Percentiles rank a stretch among this genome's conserved stretches.
Conservation (phyloP, 2,888 invertebrate genomes). For the Sinohyriopsis cumingii region DNA sequence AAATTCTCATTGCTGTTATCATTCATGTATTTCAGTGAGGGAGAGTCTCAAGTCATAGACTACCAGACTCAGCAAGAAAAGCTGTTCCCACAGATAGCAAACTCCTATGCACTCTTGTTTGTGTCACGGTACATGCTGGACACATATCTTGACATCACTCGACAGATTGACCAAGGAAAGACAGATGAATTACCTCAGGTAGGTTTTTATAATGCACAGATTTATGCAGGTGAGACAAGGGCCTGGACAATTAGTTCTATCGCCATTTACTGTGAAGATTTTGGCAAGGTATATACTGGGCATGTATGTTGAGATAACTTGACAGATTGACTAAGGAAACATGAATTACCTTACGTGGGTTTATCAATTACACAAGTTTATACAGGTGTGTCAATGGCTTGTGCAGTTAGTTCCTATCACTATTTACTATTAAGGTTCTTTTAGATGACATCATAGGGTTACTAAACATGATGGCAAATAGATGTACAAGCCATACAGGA, state of each 20-base stretch:
- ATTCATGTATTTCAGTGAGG: conserved; percentile 35
- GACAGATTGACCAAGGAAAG: conserved; percentile 86
- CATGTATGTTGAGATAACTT: conserved; percentile 64
- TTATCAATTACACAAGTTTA: no score
- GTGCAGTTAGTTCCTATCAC: no score
- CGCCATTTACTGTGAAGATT: no score
- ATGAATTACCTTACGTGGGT: conserved; percentile 84
- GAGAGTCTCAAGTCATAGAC: conserved; percentile 80
- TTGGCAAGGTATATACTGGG: conserved; percentile 55
- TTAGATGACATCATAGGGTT: no score
- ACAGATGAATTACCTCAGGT: conserved; percentile 89
- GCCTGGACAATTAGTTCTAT: no score
- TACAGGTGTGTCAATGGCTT: no score
- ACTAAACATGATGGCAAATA: no score
- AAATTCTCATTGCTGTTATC: neutral
- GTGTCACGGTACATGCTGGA: conserved; percentile 68
- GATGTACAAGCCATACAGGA: no score
- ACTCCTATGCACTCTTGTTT: conserved; percentile 85
- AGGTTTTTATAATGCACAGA: conserved; percentile 8
- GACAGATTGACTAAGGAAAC: conserved; percentile 86
- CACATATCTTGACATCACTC: conserved; percentile 65
- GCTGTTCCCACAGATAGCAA: conserved; percentile 87
- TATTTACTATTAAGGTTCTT: no score
- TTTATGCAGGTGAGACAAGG: no score
- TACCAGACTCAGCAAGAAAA: conserved; percentile 96